Percentiles rank a stretch among this genome's conserved stretches.
phyloP scores from a whole-genome alignment of 1,140 invertebrate genomes.

The Drosophila tsacasi region DNA sequence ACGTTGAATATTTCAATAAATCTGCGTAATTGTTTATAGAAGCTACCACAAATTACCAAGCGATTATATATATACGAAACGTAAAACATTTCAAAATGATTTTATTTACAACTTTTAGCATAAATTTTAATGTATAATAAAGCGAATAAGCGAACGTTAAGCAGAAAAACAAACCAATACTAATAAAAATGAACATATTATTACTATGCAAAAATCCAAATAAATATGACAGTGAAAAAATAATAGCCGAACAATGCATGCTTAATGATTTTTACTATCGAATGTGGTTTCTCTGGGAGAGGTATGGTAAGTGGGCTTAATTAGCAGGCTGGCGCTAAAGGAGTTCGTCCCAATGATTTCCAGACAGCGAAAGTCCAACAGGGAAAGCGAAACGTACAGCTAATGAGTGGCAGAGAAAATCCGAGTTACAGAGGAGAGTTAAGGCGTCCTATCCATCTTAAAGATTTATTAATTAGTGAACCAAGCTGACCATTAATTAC shows the following conservation, averaged over 20 bases:
- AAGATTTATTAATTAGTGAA: not conserved
- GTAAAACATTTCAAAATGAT: constrained; percentile 69
- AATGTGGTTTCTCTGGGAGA: not conserved
- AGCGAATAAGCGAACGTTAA: constrained; percentile 44
- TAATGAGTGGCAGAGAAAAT: constrained; percentile 27
- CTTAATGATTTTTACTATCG: constrained; percentile 32
- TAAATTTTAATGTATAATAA: constrained; percentile 78
- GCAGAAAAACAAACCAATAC: constrained; percentile 59
- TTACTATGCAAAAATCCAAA: constrained; percentile 80
- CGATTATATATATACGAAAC: constrained; percentile 19
- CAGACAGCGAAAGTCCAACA: constrained; percentile 13
- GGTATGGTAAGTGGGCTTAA: constrained; percentile 12
- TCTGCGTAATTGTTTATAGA: constrained; percentile 63
- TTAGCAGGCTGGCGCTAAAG: constrained; percentile 37
- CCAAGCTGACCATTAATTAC: not conserved
- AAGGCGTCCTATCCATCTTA: too few relatives aligned
- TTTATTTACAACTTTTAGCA: constrained; percentile 77
- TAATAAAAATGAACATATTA: constrained; percentile 74
- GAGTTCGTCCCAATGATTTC: constrained; percentile 14
- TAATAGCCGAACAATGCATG: constrained; percentile 23
- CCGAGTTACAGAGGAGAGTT: too few relatives aligned
- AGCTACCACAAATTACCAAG: constrained; percentile 48
- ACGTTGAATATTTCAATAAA: constrained; percentile 58
- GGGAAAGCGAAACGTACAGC: constrained; percentile 16
- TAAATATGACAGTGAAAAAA: constrained; percentile 65